Evolutionary conservation across 2,888 invertebrate species (phyloP).

Genomic region (Apeira syringaria): DNA sequence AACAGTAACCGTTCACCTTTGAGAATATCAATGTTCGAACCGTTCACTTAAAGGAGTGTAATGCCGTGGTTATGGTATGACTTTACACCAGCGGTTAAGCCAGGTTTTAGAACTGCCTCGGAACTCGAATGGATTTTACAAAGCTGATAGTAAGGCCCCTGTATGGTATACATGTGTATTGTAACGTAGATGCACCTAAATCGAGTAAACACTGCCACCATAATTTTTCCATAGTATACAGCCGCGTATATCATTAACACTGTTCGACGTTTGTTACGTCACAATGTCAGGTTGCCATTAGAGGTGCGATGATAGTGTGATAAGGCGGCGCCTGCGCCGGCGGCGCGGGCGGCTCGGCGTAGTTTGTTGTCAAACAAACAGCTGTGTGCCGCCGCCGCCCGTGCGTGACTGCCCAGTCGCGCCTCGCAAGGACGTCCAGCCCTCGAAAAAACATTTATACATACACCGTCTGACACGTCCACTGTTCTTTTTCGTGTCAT

Average conservation of each 20-base stretch:
- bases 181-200: conserved; percentile 10
- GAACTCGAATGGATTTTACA: too few relatives aligned
- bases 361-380: conserved; percentile 73
- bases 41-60: too few relatives aligned
- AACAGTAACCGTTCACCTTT: too few relatives aligned
- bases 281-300: conserved; percentile 25
- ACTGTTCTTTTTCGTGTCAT: conserved; percentile 40
- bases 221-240: conserved; percentile 26
- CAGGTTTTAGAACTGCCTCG: too few relatives aligned
- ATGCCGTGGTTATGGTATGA: too few relatives aligned
- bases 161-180: too few relatives aligned
- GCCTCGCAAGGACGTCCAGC: conserved; percentile 62
- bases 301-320: conserved; percentile 35
- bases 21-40: too few relatives aligned
- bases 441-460: conserved; percentile 47
- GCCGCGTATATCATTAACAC: conserved; percentile 22
- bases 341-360: conserved; percentile 43
- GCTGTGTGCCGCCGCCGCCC: conserved; percentile 51
- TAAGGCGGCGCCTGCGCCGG: conserved; percentile 41
- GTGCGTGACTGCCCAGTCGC: conserved; percentile 60
- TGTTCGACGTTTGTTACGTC: conserved; percentile 23
- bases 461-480: conserved; percentile 39
- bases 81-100: too few relatives aligned
- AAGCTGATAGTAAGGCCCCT: too few relatives aligned
- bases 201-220: conserved; percentile 10